A percentile compares a stretch with the other conserved stretches of the same genome.
Evolutionary conservation across 2,888 invertebrate genomes (phyloP).

Genomic region (Cinara cedri): DNA sequence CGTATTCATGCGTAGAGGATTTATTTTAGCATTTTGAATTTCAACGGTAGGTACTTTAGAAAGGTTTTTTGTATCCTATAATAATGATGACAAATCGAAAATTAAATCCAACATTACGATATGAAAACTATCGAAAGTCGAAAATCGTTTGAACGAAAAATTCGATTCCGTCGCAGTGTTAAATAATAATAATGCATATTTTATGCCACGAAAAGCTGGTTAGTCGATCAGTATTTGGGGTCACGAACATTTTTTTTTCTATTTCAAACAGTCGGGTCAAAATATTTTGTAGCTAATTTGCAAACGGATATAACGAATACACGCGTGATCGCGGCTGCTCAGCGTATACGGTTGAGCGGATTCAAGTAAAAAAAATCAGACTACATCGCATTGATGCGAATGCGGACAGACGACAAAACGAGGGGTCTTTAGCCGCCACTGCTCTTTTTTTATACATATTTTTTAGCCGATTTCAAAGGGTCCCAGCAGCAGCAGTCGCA

Average conservation of each 20-base stretch:
- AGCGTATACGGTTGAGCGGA: slow-evolving; percentile 49
- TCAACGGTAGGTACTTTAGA: no score
- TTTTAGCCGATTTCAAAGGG: slow-evolving; percentile 51
- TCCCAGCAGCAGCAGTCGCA: background rate
- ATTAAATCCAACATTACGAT: no score
- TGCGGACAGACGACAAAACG: no score
- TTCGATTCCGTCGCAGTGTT: no score
- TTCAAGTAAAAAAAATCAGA: slow-evolving; percentile 39
- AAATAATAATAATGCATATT: no score
- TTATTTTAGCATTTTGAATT: no score
- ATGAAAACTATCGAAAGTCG: no score
- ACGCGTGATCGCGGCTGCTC: background rate
- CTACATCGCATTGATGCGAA: slow-evolving; percentile 5
- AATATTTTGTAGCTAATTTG: slow-evolving; percentile 52
- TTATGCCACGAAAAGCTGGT: no score
- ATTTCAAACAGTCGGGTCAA: slow-evolving; percentile 23
- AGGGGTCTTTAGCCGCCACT: slow-evolving; percentile 34
- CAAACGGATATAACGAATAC: slow-evolving; percentile 47
- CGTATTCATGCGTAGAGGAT: no score
- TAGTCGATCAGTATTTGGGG: background rate
- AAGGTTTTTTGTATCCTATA: no score
- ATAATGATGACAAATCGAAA: no score
- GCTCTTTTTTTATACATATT: background rate
- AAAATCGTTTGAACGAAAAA: no score
- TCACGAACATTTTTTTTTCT: background rate